Percentiles rank a stretch among this genome's conserved stretches.
Evolutionary conservation across 2,797 vertebrate species (phyloP).

Genomic region (Chanos chanos): DNA sequence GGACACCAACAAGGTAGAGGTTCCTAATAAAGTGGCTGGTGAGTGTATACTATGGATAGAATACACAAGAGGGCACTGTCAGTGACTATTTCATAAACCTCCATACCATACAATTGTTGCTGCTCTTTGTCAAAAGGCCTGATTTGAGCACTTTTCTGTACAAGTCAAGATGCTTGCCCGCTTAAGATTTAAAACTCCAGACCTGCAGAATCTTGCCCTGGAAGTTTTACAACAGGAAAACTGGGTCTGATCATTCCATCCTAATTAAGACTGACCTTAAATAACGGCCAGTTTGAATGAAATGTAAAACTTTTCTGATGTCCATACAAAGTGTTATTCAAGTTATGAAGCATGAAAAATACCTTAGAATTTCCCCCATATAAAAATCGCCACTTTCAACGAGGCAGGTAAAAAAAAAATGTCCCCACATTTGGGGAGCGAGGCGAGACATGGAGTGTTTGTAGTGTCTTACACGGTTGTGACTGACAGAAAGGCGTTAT

Average conservation of each 20-base stretch:
- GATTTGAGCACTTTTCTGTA: slow-evolving; percentile 28
- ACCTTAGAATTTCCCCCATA: slow-evolving; percentile 65
- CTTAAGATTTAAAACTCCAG: slow-evolving; percentile 27
- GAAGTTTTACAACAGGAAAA: slow-evolving; percentile 34
- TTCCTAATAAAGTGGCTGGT: no score
- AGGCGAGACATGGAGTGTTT: not conserved
- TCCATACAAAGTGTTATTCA: slow-evolving; percentile 80
- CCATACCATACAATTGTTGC: no score
- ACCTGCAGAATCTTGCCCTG: no score
- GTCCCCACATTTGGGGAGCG: not conserved
- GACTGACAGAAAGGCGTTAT: slow-evolving; percentile 96
- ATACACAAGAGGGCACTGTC: no score
- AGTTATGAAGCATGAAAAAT: slow-evolving; percentile 90
- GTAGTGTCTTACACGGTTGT: slow-evolving; percentile 82
- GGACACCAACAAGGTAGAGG: no score
- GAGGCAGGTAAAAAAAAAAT: slow-evolving; percentile 73
- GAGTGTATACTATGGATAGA: no score
- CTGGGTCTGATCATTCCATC: slow-evolving; percentile 29
- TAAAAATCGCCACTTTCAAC: slow-evolving; percentile 91
- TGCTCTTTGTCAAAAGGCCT: no score
- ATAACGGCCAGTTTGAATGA: slow-evolving; percentile 58
- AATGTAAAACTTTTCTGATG: slow-evolving; percentile 27
- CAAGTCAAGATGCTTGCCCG: slow-evolving; percentile 29
- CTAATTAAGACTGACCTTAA: slow-evolving; percentile 15
- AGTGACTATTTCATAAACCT: no score